A percentile compares a stretch with the other conserved stretches of the same genome.
phyloP scores from a whole-genome alignment of 2,113 vertebrate genomes.

The Pipra filicauda region DNA sequence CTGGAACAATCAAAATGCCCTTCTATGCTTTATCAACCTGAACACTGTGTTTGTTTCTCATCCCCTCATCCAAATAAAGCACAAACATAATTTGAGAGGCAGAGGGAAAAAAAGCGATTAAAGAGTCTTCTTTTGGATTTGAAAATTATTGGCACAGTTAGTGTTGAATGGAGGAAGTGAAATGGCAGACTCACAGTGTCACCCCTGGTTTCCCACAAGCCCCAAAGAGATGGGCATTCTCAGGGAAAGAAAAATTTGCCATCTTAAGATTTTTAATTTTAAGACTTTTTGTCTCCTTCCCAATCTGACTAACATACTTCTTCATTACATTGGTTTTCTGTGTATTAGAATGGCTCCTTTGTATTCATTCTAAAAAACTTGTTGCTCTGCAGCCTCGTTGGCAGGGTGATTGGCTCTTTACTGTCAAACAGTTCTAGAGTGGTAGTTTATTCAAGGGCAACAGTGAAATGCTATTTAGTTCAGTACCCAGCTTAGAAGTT shows the following conservation, averaged over 20 bases:
- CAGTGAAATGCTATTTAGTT: not conserved
- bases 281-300: not conserved
- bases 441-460: not conserved
- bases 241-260: not conserved
- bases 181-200: not conserved
- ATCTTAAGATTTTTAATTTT: not conserved
- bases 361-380: not conserved
- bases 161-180: not conserved
- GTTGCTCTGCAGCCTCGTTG: not conserved
- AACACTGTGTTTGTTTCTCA: not conserved
- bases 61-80: not conserved
- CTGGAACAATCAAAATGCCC: not conserved
- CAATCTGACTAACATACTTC: not conserved
- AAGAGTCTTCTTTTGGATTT: not conserved
- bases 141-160: not conserved
- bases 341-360: not conserved
- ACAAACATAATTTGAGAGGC: not conserved
- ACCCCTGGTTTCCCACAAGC: not conserved
- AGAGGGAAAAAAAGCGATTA: not conserved
- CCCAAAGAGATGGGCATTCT: not conserved
- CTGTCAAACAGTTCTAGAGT: not conserved
- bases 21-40: fast-evolving
- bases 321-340: not conserved
- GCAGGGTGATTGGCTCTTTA: not conserved
- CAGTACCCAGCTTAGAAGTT: not conserved